Conservation (phyloP, 1,140 invertebrate species). For the Antheraea mylitta region DNA sequence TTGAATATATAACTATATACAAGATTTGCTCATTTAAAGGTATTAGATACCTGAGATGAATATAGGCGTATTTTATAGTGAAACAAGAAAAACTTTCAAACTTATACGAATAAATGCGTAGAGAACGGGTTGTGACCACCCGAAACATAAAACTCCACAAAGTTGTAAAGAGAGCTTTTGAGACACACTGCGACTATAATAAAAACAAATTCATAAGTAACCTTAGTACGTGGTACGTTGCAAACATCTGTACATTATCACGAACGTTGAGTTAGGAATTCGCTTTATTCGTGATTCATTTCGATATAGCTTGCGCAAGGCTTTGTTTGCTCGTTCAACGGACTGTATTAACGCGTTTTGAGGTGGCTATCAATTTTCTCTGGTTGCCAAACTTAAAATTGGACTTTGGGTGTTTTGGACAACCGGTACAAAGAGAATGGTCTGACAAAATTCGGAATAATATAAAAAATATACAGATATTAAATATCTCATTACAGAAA, state of each 20-base stretch:
- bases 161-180: neutral
- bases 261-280: conserved; percentile 2
- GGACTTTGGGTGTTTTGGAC: neutral
- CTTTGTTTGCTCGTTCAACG: conserved; percentile 22
- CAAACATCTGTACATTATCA: neutral
- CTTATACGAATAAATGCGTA: too few species aligned
- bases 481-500: neutral
- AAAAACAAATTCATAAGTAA: neutral
- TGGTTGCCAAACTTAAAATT: conserved; percentile 1
- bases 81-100: too few species aligned
- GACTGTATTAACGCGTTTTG: conserved; percentile 20
- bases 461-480: neutral
- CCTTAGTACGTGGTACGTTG: neutral
- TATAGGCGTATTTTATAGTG: too few species aligned
- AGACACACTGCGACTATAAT: neutral
- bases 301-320: conserved; percentile 12
- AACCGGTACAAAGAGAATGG: neutral
- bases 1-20: too few species aligned
- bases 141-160: neutral
- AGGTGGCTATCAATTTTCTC: conserved; percentile 5
- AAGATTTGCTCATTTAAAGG: too few species aligned
- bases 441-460: neutral
- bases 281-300: conserved; percentile 23
- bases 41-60: too few species aligned
- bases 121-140: too few species aligned